phyloP scores from a whole-genome alignment of 2,113 vertebrate species.

The Syngnathus floridae region DNA sequence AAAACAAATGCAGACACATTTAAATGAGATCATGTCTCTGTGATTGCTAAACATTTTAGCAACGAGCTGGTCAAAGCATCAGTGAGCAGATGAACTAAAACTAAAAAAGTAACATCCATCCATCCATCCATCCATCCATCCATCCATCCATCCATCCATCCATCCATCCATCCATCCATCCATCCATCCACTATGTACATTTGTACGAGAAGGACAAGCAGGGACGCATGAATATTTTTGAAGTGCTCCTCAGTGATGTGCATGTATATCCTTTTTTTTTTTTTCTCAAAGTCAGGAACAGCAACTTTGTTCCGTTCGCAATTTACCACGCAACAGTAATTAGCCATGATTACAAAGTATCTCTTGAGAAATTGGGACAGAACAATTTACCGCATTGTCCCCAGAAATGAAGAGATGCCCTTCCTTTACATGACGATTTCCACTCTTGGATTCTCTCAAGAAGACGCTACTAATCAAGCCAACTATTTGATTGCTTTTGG shows the following conservation, averaged over 20 bases:
- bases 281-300: slow-evolving; percentile 28
- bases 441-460: slow-evolving; percentile 38
- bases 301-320: slow-evolving; percentile 36
- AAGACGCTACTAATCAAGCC: slow-evolving; percentile 49
- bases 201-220: not conserved
- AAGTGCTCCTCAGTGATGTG: no score
- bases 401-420: slow-evolving; percentile 55
- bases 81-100: slow-evolving; percentile 4
- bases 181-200: not conserved
- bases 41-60: slow-evolving; percentile 11
- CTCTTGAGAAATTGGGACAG: slow-evolving; percentile 67
- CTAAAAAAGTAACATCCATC: no score
- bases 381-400: slow-evolving; percentile 59
- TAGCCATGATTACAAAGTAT: slow-evolving; percentile 65
- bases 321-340: slow-evolving; percentile 58
- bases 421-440: slow-evolving; percentile 35
- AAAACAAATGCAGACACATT: slow-evolving; percentile 30
- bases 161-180: no score
- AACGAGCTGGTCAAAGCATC: slow-evolving; percentile 27
- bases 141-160: no score
- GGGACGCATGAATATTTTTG: not conserved
- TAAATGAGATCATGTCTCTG: slow-evolving; percentile 7
- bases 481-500: slow-evolving; percentile 49
- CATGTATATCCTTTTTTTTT: slow-evolving; percentile 26
- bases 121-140: no score